These are phyloP conservation scores for Leptodactylus fallax DNA, from an alignment of 2,797 vertebrate genomes.

Conservation along the genomic window DNA sequence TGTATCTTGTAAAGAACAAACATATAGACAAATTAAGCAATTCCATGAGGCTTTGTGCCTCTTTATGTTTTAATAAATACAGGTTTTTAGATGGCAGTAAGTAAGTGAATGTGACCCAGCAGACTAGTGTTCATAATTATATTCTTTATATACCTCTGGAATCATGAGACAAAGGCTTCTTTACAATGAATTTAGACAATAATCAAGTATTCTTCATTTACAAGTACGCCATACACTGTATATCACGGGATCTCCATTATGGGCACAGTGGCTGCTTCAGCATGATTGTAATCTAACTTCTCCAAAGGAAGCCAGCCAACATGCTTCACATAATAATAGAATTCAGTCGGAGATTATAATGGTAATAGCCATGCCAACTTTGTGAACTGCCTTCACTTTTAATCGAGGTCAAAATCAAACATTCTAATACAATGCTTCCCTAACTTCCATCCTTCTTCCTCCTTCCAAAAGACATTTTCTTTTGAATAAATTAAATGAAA, in stretches of 20 bases:
- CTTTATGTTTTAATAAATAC: constrained; percentile 62
- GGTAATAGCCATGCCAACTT: constrained; percentile 54
- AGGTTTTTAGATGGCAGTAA: constrained; percentile 51
- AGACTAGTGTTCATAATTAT: constrained; percentile 58
- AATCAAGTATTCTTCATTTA: constrained; percentile 47
- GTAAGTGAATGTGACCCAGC: constrained; percentile 55
- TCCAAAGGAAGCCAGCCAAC: constrained; percentile 52
- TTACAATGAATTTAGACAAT: constrained; percentile 49
- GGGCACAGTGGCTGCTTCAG: constrained; percentile 51
- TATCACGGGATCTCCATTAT: constrained; percentile 55
- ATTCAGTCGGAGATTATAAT: constrained; percentile 59
- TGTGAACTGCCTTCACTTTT: constrained; percentile 53
- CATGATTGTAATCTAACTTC: constrained; percentile 60
- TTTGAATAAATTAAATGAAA: constrained; percentile 31
- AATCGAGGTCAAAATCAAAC: constrained; percentile 56
- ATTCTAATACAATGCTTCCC: constrained; percentile 35
- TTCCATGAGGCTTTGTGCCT: constrained; percentile 51
- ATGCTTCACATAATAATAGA: constrained; percentile 48
- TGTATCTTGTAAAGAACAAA: constrained; percentile 57
- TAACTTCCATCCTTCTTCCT: constrained; percentile 39
- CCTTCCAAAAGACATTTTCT: neutral
- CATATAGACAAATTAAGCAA: constrained; percentile 54
- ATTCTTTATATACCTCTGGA: constrained; percentile 41
- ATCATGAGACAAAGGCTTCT: constrained; percentile 44
- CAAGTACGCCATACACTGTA: constrained; percentile 35